Evolutionary conservation across 2,797 vertebrate species (phyloP), one percentile per base, ranked within the genome.

Genomic region (Morelia viridis): DNA sequence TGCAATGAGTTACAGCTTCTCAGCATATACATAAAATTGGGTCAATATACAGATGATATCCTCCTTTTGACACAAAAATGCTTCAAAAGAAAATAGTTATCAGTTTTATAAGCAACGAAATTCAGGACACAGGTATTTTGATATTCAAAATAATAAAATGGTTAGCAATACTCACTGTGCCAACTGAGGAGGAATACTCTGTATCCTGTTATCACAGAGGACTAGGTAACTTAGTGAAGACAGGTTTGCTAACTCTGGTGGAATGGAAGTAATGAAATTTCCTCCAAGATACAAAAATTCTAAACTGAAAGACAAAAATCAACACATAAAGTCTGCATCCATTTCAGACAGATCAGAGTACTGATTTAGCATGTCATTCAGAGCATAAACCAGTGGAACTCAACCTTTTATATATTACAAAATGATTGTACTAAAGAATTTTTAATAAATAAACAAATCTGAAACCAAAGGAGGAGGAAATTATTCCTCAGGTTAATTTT

Each of bases 201-300:
- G 99, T 96, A 99, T 99, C 96, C 98, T 98, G 97, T 99, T 99
- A 97, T 99, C 99, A 97, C 99, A 99, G 71, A 99, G 97, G 19
- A 99, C 99, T 97, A 99, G 97, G 94, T 99, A 99, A 97, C 97
- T 99, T 93, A 99, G 98, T 96, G 97, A 98, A 86, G 98, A 98
- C 93, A 99, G 97, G 96, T 99, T 99, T 86, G 98, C 99, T 96
- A 99, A 97, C 97, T 99, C 99, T 71, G 98, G 97, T 94, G 99
- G 99, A 95, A 99, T 99, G 92, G 98, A 97, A 53, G 98, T 97
- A 97, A 99, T 99, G 96, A 98, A 98, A 97, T 99, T 99, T 93
- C 99, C 99, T 91, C 99, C 99, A 84, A 99, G 98, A 96, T 99
- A 99, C 3, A 99, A 97, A 96, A 99, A 97, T 96, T 99, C 99